Base-by-base conservation (phyloP, 2,888 invertebrate species). In the Acanthosepion lycidas region DNA sequence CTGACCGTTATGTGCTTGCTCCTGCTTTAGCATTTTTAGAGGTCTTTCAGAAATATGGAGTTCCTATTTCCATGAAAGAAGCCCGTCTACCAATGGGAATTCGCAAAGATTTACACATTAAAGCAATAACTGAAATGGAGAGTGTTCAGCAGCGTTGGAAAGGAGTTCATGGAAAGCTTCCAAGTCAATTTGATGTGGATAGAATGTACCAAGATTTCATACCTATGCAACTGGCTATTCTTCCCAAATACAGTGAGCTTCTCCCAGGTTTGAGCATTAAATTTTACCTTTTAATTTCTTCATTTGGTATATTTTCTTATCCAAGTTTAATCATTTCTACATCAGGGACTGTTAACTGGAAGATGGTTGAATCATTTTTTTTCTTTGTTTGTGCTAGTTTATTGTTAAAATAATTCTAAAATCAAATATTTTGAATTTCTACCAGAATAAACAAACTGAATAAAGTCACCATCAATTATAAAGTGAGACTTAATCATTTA, bases 81-180 rank as follows among this genome's bases (percentile, higher is more conserved):
- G 97, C 97, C 12, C 96, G 97, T 49, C 96, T 96, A n/a, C 97
- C 97, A 4, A 97, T 97, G 97, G 97, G 97, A 48, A 95, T 97
- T 33, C 96, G 97, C 53, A 97, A 97, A 95, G 97, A 97, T 95
- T 95, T 97, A 33, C 97, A 97, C 95, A 97, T 97, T 64, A 96
- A 96, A 94, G 96, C 96, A 15, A 96, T 97, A 91, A 96, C 97
- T 23, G 96, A 97, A 94, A 95, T 95, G 92, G 96, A 96, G 0
- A 96, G 96, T 26, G 97, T 97, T 1, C 95, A 96, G 59, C 95
- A 96, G 51, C 95, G 97, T 53, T 97, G 97, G 97, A 94, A 95
- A 28, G 95, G 95, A 8, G 96, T 96, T 28, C 95, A 97, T 93
- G 97, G 97, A 20, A 95, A 95, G 48, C 95, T 95, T 64, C 97